Evolutionary conservation across 2,888 invertebrate genomes (phyloP).

Genomic region (Tanaodytes sp.): DNA sequence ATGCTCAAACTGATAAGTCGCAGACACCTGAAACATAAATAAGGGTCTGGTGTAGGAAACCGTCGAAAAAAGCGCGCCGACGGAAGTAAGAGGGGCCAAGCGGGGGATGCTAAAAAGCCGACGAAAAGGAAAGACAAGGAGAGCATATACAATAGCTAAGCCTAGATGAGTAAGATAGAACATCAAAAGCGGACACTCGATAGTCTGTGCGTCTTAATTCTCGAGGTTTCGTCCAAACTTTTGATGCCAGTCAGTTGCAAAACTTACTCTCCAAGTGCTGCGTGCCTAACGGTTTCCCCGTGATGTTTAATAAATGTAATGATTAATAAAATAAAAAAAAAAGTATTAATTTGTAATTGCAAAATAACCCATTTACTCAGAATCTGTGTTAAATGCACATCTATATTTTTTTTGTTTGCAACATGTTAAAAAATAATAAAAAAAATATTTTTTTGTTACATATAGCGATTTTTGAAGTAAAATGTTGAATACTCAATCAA

Average conservation of each 20-base stretch:
- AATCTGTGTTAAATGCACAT: too few relatives aligned
- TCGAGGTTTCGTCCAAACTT: constrained; percentile 38
- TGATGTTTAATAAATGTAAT: too few relatives aligned
- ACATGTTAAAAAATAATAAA: too few relatives aligned
- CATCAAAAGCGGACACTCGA: constrained; percentile 33
- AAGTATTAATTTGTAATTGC: too few relatives aligned
- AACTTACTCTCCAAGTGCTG: constrained; percentile 32
- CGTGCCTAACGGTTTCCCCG: constrained; percentile 26
- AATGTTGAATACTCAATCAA: too few relatives aligned
- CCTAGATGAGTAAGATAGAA: constrained; percentile 11
- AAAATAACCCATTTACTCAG: too few relatives aligned
- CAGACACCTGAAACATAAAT: constrained; percentile 41
- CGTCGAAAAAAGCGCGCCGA: constrained; percentile 31
- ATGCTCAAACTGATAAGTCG: constrained; percentile 28
- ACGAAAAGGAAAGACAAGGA: constrained; percentile 40
- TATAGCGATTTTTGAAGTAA: too few relatives aligned
- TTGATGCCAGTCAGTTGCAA: constrained; percentile 38
- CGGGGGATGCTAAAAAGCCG: constrained; percentile 10
- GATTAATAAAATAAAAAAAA: too few relatives aligned
- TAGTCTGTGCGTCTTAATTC: constrained; percentile 44
- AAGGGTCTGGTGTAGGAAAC: constrained; percentile 22
- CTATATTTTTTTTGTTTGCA: too few relatives aligned
- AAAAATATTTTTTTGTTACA: too few relatives aligned
- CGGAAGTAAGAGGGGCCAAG: constrained; percentile 28
- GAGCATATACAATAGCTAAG: neutral